Evolutionary conservation across 2,888 invertebrate genomes (phyloP).

Genomic region (Masnerella sp.): DNA sequence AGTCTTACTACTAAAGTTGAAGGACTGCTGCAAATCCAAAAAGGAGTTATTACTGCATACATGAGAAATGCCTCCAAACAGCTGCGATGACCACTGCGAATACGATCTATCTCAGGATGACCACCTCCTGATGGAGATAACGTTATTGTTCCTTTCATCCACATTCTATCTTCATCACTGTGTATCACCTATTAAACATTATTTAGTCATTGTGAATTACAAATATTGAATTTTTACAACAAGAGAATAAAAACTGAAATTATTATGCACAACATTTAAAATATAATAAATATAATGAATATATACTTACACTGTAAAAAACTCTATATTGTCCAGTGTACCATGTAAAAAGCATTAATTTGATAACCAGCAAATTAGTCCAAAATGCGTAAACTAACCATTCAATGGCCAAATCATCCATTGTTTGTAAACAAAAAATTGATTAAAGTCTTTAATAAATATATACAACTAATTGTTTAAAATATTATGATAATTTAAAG

Average conservation of each 20-base stretch:
- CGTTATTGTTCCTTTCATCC: constrained; percentile 66
- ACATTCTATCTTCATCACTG: constrained; percentile 71
- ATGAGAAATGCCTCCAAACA: constrained; percentile 65
- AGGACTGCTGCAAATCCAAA: constrained; percentile 34
- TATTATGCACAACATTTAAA: no score
- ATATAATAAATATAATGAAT: no score
- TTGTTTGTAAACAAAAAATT: constrained; percentile 5
- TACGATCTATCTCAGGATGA: constrained; percentile 68
- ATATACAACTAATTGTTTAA: no score
- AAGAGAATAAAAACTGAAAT: no score
- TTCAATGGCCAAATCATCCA: constrained; percentile 3
- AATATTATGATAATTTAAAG: no score
- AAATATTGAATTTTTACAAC: no score
- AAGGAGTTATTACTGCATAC: constrained; percentile 62
- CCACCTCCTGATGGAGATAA: constrained; percentile 68
- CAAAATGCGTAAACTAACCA: constrained; percentile 36
- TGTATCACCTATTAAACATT: constrained; percentile 68
- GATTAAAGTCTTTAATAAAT: no score
- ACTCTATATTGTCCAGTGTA: constrained; percentile 23
- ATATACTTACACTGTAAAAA: constrained; percentile 29
- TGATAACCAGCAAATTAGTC: constrained; percentile 19
- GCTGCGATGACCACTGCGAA: constrained; percentile 66
- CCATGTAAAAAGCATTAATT: constrained; percentile 33
- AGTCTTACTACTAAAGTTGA: constrained; percentile 5
- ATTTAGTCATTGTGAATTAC: not conserved